Base-by-base conservation (phyloP, 2,797 vertebrate genomes). In the Myotis pilosus region DNA sequence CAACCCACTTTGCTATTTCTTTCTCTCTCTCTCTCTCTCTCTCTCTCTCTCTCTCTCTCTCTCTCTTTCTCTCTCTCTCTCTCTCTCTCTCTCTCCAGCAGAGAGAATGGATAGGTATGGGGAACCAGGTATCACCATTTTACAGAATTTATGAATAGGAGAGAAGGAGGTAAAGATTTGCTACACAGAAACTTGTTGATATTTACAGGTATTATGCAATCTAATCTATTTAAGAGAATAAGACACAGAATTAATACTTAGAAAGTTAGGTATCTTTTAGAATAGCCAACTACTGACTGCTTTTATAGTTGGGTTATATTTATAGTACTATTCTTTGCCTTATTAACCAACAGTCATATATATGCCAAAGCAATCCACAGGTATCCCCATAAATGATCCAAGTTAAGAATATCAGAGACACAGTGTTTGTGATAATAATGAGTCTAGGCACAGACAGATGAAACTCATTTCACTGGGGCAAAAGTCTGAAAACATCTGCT, bases 341-440 rank as follows among this genome's bases (percentile, higher is more conserved):
- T 92, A 51, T 89, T 94, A 86, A 86, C 64, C 64, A 94, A 78
- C 2, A 95, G 38, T 78, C 79, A 92, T n/a, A n/a, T 41, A 76
- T 41, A 81, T 25, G 36, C n/a, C 72, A 94, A 88, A 90, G 38
- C 23, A 75, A 92, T 30, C 28, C 66, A 53, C 6, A 49, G 16
- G 64, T 44, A 83, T 79, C 8, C 4, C 47, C 57, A 87, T 81
- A 69, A 55, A 93, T 92, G 38, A 87, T 33, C 22, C 38, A 92
- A 87, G 8, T 85, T 72, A 78, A 36, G n/a, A 51, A 49, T 57
- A 80, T n/a, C 19, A 80, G 69, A 93, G 23, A 75, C 7, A 91
- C 1, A 74, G 71, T 44, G 38, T n/a, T 91, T 33, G 51, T 23
- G 28, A 68, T 62, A 22, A 47, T 81, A 71, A 30, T 60, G 90